Percentiles rank a stretch among this genome's conserved stretches.
Conservation (phyloP, 2,113 vertebrate species). For the Argyrosomus japonicus region DNA sequence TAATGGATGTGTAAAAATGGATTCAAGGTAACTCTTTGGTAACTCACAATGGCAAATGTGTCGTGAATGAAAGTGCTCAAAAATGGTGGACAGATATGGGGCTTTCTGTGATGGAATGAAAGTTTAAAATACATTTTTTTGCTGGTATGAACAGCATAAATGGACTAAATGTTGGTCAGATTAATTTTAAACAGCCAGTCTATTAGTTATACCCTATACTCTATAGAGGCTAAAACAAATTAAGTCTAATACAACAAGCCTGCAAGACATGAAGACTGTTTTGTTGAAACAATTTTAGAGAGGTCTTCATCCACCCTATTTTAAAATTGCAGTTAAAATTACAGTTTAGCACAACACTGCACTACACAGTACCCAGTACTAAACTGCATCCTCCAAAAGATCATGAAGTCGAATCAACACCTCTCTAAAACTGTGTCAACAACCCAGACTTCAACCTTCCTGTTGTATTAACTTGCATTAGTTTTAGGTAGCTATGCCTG, state of each 20-base stretch:
- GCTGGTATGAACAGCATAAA: slow-evolving; percentile 1
- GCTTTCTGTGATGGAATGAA: slow-evolving; percentile 9
- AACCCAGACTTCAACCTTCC: background rate
- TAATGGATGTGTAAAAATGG: slow-evolving; percentile 64
- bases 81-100: background rate
- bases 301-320: background rate
- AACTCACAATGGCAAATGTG: slow-evolving; percentile 40
- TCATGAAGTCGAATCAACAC: too few species aligned
- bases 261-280: background rate
- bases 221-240: background rate
- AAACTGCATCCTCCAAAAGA: too few species aligned
- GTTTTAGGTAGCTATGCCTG: background rate
- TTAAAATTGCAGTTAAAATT: too few species aligned
- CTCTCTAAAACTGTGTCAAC: background rate
- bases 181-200: background rate
- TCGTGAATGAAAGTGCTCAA: slow-evolving; percentile 5
- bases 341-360: too few species aligned
- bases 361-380: too few species aligned
- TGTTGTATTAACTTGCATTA: background rate
- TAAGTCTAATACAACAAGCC: background rate
- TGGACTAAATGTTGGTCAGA: background rate
- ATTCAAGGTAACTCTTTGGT: slow-evolving; percentile 44
- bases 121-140: slow-evolving; percentile 1
- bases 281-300: background rate
- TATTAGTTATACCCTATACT: background rate